phyloP scores from a whole-genome alignment of 2,888 invertebrate genomes.

The Marasmarcha lunaedactyla region DNA sequence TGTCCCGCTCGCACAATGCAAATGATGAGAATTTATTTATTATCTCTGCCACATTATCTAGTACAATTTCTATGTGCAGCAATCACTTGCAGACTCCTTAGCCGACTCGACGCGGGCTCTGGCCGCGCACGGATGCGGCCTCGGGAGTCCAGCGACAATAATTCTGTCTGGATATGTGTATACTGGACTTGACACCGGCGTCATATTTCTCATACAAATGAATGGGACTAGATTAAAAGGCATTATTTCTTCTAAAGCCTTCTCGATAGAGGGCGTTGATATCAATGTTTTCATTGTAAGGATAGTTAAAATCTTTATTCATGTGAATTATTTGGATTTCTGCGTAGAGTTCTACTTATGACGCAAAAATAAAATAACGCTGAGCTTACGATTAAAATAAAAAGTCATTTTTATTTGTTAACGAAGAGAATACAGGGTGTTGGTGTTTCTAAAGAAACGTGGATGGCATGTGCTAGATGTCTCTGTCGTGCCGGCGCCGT shows the following conservation, averaged over 20 bases:
- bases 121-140: neutral
- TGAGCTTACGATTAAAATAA: too few relatives aligned
- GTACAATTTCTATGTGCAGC: neutral
- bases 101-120: neutral
- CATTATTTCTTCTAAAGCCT: neutral
- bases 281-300: neutral
- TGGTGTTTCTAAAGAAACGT: neutral
- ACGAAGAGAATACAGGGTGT: neutral
- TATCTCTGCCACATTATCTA: slow-evolving; percentile 27
- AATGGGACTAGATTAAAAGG: neutral
- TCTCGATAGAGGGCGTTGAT: neutral
- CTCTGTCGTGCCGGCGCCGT: too few relatives aligned
- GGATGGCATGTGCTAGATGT: neutral
- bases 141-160: neutral
- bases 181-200: neutral
- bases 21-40: slow-evolving; percentile 48
- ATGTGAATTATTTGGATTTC: too few relatives aligned
- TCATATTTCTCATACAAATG: neutral
- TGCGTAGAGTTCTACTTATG: too few relatives aligned
- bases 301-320: too few relatives aligned
- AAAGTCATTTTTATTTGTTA: too few relatives aligned
- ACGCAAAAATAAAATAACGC: too few relatives aligned
- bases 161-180: neutral
- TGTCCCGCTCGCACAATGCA: slow-evolving; percentile 32
- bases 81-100: neutral